phyloP scores from a whole-genome alignment of 2,888 invertebrate species.

The Colostygia pectinataria region DNA sequence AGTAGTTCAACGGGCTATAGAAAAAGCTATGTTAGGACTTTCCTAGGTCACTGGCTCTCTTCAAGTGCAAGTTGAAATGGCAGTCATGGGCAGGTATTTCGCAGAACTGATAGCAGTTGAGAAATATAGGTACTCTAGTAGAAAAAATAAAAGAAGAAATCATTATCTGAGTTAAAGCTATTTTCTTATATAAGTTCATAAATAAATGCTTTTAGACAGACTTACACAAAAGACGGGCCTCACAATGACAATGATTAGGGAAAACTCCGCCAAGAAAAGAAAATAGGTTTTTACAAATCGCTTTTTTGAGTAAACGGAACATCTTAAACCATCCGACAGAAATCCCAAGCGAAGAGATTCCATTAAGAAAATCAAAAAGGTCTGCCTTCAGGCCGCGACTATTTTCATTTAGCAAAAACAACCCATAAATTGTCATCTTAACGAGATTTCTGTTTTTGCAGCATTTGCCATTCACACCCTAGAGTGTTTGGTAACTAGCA shows the following conservation, averaged over 20 bases:
- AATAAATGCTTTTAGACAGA: slow-evolving; percentile 23
- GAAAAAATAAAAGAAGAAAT: no score
- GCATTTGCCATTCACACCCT: slow-evolving; percentile 77
- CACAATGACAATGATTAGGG: slow-evolving; percentile 35
- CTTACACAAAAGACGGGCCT: slow-evolving; percentile 15
- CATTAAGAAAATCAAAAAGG: slow-evolving; percentile 83
- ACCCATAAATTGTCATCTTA: slow-evolving; percentile 83
- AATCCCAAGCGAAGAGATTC: slow-evolving; percentile 81
- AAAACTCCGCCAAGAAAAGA: slow-evolving; percentile 39
- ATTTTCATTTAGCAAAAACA: slow-evolving; percentile 84
- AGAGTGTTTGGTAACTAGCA: slow-evolving; percentile 61
- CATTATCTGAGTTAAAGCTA: no score
- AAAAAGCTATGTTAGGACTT: no score
- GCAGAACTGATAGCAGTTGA: no score
- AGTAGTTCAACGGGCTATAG: no score
- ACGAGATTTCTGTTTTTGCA: slow-evolving; percentile 82
- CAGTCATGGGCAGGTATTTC: no score
- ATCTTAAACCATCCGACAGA: slow-evolving; percentile 74
- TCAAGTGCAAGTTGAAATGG: no score
- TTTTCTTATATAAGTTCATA: not conserved
- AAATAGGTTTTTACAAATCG: slow-evolving; percentile 54
- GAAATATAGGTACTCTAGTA: no score
- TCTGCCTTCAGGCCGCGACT: slow-evolving; percentile 77
- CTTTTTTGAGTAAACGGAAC: slow-evolving; percentile 60
- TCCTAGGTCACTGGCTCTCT: no score